phyloP scores from a whole-genome alignment of 1,140 invertebrate species.

The Atta colombica region DNA sequence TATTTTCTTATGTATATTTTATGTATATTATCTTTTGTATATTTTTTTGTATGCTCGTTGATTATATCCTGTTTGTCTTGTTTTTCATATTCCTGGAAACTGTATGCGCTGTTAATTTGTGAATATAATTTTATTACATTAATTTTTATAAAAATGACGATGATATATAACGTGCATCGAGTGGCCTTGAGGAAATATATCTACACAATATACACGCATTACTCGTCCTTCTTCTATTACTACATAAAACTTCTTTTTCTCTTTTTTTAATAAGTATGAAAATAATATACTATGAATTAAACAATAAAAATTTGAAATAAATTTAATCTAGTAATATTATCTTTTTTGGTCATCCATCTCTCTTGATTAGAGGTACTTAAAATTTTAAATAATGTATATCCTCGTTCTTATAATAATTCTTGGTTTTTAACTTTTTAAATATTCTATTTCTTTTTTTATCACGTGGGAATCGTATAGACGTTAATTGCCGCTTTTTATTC shows the following conservation, averaged over 20 bases:
- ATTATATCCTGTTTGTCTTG: neutral
- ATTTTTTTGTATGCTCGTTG: neutral
- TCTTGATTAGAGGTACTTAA: neutral
- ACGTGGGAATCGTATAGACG: slow-evolving; percentile 13
- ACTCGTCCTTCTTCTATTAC: too few species aligned
- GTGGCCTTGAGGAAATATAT: neutral
- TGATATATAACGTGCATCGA: neutral
- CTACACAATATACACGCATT: too few species aligned
- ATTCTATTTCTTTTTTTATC: neutral
- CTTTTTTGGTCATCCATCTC: neutral
- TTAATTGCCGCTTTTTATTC: slow-evolving; percentile 50
- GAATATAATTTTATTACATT: slow-evolving; percentile 19
- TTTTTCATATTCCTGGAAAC: neutral
- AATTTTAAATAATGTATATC: neutral
- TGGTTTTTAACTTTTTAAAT: slow-evolving; percentile 4
- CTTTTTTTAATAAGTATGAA: too few species aligned
- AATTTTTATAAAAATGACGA: neutral
- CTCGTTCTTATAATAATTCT: neutral
- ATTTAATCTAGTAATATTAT: slow-evolving; percentile 10
- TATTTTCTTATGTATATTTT: too few species aligned
- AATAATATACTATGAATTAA: neutral
- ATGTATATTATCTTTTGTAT: too few species aligned
- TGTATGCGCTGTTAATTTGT: neutral
- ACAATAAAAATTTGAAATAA: slow-evolving; percentile 1
- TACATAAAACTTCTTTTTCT: too few species aligned